phyloP scores from a whole-genome alignment of 2,113 vertebrate genomes.

The Psilopogon haemacephalus region DNA sequence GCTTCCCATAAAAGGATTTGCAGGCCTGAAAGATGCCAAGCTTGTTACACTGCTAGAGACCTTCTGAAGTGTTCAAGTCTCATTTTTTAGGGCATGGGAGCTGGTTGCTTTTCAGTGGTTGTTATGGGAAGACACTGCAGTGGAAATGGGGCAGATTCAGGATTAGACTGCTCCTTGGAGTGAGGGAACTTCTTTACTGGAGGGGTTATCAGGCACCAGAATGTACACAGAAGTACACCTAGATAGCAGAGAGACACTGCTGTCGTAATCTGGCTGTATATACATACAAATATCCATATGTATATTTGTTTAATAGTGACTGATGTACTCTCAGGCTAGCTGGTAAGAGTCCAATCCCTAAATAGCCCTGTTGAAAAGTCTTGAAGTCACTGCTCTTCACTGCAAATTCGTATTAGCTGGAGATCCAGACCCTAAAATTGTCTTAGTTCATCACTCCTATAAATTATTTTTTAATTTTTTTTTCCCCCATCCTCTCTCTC shows the following conservation, averaged over 20 bases:
- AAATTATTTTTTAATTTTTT: not conserved
- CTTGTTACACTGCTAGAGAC: not conserved
- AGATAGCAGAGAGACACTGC: not conserved
- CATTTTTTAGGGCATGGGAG: not conserved
- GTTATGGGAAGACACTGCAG: not conserved
- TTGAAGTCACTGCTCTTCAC: not conserved
- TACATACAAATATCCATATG: not conserved
- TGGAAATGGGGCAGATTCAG: not conserved
- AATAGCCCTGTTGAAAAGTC: not conserved
- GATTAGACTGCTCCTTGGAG: not conserved
- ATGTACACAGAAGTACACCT: not conserved
- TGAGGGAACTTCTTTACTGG: not conserved
- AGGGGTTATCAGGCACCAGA: too few relatives aligned
- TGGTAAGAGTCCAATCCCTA: not conserved
- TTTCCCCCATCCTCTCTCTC: not conserved
- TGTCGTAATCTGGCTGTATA: not conserved
- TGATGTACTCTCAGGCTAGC: not conserved
- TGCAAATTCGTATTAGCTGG: not conserved
- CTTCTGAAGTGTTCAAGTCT: not conserved
- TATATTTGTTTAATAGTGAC: not conserved
- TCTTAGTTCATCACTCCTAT: not conserved
- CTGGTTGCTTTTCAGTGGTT: not conserved
- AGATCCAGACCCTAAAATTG: not conserved
- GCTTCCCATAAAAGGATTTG: slow-evolving; percentile 25
- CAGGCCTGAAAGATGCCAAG: not conserved